Percentiles rank a stretch among this genome's conserved stretches.
Evolutionary conservation across 2,113 vertebrate genomes (phyloP).

Genomic region (Penelope pileata): DNA sequence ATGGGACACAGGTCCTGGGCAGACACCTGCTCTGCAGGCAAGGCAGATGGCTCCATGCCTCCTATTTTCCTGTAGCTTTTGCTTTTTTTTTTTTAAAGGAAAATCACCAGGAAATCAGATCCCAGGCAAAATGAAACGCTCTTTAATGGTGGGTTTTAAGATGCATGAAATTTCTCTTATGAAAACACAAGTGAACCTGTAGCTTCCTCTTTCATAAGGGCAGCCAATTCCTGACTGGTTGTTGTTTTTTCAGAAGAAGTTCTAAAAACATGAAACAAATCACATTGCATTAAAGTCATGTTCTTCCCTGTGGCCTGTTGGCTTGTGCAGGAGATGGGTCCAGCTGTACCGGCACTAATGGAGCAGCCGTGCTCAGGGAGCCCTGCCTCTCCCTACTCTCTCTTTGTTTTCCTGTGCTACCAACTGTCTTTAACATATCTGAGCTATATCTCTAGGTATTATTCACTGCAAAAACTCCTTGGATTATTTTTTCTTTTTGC

Average conservation of each 20-base stretch:
- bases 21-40: background rate
- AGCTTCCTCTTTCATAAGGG: background rate
- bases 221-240: background rate
- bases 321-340: background rate
- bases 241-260: background rate
- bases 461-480: background rate
- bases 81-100: no score
- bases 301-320: background rate
- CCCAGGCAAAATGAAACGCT: background rate
- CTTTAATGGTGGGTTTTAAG: background rate
- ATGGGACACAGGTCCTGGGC: background rate
- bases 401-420: background rate
- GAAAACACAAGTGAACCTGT: background rate
- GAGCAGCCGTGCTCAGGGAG: background rate
- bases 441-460: background rate
- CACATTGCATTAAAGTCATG: background rate
- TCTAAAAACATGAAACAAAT: background rate
- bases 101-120: background rate
- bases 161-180: background rate
- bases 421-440: background rate
- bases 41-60: rapidly evolving
- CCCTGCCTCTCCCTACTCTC: background rate
- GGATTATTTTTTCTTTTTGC: background rate
- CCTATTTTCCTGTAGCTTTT: background rate
- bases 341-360: rapidly evolving